These are phyloP conservation scores for Hydrozoanthus gracilis DNA, from an alignment of 92 coral and sea anemone genomes.

Conservation along the genomic window DNA sequence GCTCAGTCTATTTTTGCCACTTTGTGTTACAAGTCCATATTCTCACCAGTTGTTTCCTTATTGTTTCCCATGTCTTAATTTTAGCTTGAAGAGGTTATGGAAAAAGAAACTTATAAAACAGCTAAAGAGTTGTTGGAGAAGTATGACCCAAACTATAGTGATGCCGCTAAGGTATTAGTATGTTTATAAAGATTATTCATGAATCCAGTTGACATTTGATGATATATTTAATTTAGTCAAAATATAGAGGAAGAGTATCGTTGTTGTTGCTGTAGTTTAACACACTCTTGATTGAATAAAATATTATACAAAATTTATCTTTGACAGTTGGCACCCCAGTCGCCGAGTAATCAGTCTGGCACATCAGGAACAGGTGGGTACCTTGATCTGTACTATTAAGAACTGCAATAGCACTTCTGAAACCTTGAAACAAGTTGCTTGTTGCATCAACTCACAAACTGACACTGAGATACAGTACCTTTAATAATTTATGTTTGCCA, in stretches of 20 bases:
- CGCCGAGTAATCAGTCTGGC: constrained; percentile 24
- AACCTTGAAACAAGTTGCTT: no score
- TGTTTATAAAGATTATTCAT: no score
- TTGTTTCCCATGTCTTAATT: neutral
- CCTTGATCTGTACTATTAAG: neutral
- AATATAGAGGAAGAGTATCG: no score
- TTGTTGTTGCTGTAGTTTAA: no score
- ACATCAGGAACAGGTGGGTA: constrained; percentile 66
- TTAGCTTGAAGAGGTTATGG: constrained; percentile 97
- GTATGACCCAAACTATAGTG: constrained; percentile 85
- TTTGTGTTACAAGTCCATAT: neutral
- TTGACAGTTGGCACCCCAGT: constrained; percentile 15
- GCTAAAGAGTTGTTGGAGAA: constrained; percentile 97
- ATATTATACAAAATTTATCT: neutral
- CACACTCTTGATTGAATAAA: neutral
- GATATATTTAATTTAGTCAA: no score
- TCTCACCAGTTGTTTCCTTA: neutral
- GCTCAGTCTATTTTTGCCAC: neutral
- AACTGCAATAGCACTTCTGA: no score
- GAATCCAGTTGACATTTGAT: no score
- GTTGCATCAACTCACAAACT: neutral
- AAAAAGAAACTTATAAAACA: constrained; percentile 95
- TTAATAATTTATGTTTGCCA: no score
- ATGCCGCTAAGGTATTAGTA: constrained; percentile 69
- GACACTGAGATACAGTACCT: neutral